Evolutionary conservation across 2,888 invertebrate genomes (phyloP), one percentile per base, ranked within the genome.

Genomic region (Metellina segmentata): DNA sequence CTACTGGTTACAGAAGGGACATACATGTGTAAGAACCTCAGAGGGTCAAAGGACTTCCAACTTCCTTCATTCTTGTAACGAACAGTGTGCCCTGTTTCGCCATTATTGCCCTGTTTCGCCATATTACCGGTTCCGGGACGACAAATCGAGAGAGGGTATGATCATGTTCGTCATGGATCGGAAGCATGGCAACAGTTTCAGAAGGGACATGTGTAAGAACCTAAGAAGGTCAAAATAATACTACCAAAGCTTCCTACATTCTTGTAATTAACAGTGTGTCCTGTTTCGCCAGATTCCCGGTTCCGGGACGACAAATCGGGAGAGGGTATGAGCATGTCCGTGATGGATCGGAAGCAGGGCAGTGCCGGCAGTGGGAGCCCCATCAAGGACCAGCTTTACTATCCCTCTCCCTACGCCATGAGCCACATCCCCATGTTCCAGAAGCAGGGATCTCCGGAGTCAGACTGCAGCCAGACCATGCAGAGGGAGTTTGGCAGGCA

Each of bases 351-450:
- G 49, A 93, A 93, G 81, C 90, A 88, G 49, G 93, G 93, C 49
- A 93, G 93, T 74, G 90, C 92, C 34, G 93, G 87, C 48, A 93
- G 93, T 81, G 93, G 93, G 72, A 93, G 93, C 81, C 92, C 92
- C 85, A 85, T 90, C 71, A 93, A 93, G 72, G 93, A 93, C 79
- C 93, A 92, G 77, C 90, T 93, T n/a, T 93, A 93, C 81, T 93
- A 92, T 69, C 93, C 93, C n/a, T 93, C 93, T 49, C 93, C 93
- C 9, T 93, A 93, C 49, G 93, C 93, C 85, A 93, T 92, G 92
- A 93, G 93, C 86, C 90, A 90, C 20, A 79, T 93, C 7, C 93
- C 92, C 19, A 92, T 92, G 92, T 92, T 89, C 82, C 93, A 92
- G 70, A 93, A 93, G 71, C 81, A 83, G 16, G 89, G 88, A 7